Evolutionary conservation across 2,797 vertebrate genomes (phyloP).

Genomic region (Danio choprae): DNA sequence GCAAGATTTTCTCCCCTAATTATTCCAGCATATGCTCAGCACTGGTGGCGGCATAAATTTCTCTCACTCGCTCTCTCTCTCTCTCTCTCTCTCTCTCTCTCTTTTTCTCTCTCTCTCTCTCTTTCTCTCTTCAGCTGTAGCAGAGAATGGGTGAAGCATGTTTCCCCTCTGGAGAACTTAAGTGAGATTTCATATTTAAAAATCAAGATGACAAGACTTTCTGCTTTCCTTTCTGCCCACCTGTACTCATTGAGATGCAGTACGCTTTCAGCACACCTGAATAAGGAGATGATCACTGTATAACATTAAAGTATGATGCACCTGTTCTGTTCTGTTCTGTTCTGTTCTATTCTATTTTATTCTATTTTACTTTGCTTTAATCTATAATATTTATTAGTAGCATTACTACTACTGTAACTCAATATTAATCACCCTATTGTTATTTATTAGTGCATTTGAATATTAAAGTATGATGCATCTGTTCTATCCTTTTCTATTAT

Average conservation of each 20-base stretch:
- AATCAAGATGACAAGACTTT: conserved; percentile 62
- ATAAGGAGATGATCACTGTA: conserved; percentile 14
- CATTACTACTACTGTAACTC: background rate
- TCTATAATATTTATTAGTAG: background rate
- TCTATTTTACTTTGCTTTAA: background rate
- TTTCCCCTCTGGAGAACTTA: conserved; percentile 64
- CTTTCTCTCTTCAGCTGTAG: conserved; percentile 51
- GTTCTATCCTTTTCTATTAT: too few species aligned
- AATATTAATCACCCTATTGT: background rate
- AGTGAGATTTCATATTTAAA: conserved; percentile 66
- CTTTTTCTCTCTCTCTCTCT: conserved; percentile 53
- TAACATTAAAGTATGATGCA: background rate
- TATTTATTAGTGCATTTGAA: too few species aligned
- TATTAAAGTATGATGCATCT: too few species aligned
- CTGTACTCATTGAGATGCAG: conserved; percentile 48
- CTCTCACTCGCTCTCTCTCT: conserved; percentile 57
- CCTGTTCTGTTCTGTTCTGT: conserved; percentile 14
- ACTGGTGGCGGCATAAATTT: conserved; percentile 70
- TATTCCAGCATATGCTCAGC: conserved; percentile 81
- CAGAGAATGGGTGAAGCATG: conserved; percentile 53
- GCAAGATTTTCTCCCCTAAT: conserved; percentile 81
- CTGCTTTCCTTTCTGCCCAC: conserved; percentile 53
- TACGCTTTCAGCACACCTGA: conserved; percentile 20
- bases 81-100: conserved; percentile 58
- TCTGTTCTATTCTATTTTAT: conserved; percentile 15